Evolutionary conservation across 2,888 invertebrate species (phyloP).

Genomic region (Spisula subtruncata): DNA sequence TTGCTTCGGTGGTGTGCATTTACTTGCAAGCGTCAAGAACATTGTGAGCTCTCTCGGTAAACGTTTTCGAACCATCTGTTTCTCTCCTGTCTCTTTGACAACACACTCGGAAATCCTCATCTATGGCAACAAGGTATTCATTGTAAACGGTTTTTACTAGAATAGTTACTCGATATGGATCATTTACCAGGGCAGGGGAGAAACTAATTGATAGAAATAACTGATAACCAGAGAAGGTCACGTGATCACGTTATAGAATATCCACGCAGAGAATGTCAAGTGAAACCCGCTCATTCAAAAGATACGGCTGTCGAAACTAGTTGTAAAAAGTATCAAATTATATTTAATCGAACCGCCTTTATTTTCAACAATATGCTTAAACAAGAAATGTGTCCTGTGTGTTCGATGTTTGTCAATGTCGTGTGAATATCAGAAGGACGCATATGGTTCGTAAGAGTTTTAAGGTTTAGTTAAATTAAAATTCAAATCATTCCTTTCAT

Average conservation of each 20-base stretch:
- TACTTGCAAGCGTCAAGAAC: neutral
- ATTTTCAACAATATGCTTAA: neutral
- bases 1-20: neutral
- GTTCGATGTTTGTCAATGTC: neutral
- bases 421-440: neutral
- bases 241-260: slow-evolving; percentile 25
- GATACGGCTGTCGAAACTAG: neutral
- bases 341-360: slow-evolving; percentile 17
- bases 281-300: slow-evolving; percentile 27
- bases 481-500: neutral
- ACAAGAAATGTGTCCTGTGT: neutral
- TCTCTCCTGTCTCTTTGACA: slow-evolving; percentile 18
- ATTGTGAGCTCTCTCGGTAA: neutral
- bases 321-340: slow-evolving; percentile 45
- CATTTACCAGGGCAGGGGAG: slow-evolving; percentile 29
- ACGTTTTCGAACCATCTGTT: slow-evolving; percentile 34
- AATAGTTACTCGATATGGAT: slow-evolving; percentile 36
- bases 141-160: slow-evolving; percentile 31
- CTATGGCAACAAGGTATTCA: slow-evolving; percentile 34
- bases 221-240: slow-evolving; percentile 43
- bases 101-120: slow-evolving; percentile 14
- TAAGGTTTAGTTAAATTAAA: neutral
- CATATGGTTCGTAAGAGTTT: neutral
- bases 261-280: slow-evolving; percentile 9
- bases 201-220: slow-evolving; percentile 42